Base-by-base conservation (phyloP, 2,797 vertebrate genomes). In the Hapalemur alaotrensis region DNA sequence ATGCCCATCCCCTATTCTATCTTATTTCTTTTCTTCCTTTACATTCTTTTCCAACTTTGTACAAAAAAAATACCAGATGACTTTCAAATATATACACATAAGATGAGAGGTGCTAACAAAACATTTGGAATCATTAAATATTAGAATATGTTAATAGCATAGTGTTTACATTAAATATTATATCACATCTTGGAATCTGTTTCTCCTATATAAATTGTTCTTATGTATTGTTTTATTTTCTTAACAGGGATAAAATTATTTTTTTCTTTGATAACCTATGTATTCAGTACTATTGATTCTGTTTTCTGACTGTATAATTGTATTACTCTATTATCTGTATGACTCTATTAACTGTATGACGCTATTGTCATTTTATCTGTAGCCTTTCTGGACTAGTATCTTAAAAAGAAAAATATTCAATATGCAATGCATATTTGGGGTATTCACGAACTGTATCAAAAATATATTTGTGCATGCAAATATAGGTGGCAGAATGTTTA, bases 171-270 rank as follows among this genome's bases (percentile, higher is more conserved):
- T 25, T 82, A 54, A 87, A 52, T 59, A 35, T 35, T 57, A 22
- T 32, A n/a, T n/a, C n/a, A n/a, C n/a, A 59, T 43, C 41, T 95
- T 67, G 14, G 43, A 50, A 48, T 94, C 48, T 32, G 50, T 67
- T 67, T 92, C 59, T 91, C 8, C 28, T 84, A 46, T 13, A 5
- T 48, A 76, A 95, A 15, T 35, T 88, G 30, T 14, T 61, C 12
- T 97, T 93, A 69, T 57, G 76, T 85, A 96, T 70, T 92, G 7
- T 28, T 73, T 50, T 82, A 95, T 97, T 67, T 57, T 73, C 25
- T 81, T 86, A 72, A 81, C 32, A 93, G 15, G 18, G 57, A 3
- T 80, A 81, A 89, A 86, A 76, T 72, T 2, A 81, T 86, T 46
- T 73, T 96, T 98, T 88, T 95, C 10, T 28, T 75, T 93, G 75